A percentile compares a stretch with the other conserved stretches of the same genome.
phyloP scores from a whole-genome alignment of 1,140 invertebrate genomes.

The Drosophila neocordata region DNA sequence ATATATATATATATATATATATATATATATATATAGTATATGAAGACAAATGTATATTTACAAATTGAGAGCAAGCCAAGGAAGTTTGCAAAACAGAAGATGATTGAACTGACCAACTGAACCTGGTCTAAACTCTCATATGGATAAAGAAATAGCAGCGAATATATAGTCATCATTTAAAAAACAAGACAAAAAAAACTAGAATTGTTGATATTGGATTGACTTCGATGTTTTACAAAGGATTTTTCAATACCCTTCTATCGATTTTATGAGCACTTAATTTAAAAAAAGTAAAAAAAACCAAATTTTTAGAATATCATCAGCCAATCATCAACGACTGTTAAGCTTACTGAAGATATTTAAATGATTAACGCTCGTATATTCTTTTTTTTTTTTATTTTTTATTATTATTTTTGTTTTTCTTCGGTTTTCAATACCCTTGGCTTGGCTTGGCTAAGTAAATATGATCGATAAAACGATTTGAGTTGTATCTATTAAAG shows the following conservation, averaged over 20 bases:
- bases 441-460: not conserved
- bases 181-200: too few relatives aligned
- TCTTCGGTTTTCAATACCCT: not conserved
- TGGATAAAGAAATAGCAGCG: not conserved
- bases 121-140: not conserved
- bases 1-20: constrained; percentile 33
- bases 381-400: not conserved
- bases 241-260: not conserved
- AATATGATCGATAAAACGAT: not conserved
- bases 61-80: constrained; percentile 23
- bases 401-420: too few relatives aligned
- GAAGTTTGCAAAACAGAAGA: constrained; percentile 50
- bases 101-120: not conserved
- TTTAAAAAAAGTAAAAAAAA: not conserved
- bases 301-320: not conserved
- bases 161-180: not conserved
- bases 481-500: too few relatives aligned
- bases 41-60: constrained; percentile 30
- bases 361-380: not conserved
- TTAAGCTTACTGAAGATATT: not conserved
- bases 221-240: not conserved
- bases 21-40: constrained; percentile 44
- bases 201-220: not conserved
- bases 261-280: not conserved
- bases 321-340: constrained; percentile 6